These are phyloP conservation scores for Arothron firmamentum DNA, from an alignment of 2,113 vertebrate genomes.

Conservation along the genomic window DNA sequence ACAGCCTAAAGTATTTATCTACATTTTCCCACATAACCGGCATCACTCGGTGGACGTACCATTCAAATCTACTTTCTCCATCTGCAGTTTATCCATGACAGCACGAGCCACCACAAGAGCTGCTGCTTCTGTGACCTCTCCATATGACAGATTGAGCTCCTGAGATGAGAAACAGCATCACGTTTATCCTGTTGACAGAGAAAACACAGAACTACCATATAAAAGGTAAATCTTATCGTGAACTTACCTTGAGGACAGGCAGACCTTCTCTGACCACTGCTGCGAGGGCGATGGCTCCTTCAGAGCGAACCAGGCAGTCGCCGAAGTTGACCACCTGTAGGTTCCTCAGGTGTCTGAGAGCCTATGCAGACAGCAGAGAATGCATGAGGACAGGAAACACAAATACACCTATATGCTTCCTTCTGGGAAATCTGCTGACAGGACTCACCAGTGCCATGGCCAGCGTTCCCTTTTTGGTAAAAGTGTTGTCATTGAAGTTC, in stretches of 20 bases:
- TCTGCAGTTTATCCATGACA: conserved; percentile 76
- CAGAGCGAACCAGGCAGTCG: conserved; percentile 92
- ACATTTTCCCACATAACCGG: background rate
- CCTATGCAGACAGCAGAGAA: conserved; percentile 64
- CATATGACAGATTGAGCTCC: conserved; percentile 95
- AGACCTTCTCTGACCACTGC: conserved; percentile 86
- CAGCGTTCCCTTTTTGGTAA: conserved; percentile 89
- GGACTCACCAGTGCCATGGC: conserved; percentile 87
- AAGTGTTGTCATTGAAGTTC: conserved; percentile 98
- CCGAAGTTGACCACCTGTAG: conserved; percentile 95
- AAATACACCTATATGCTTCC: background rate
- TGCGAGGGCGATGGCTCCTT: conserved; percentile 87
- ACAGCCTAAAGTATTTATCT: too few species aligned
- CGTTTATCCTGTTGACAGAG: background rate
- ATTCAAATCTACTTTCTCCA: conserved; percentile 92
- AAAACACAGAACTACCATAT: background rate
- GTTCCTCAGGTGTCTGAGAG: conserved; percentile 83
- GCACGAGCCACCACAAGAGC: conserved; percentile 84
- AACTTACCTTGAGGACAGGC: conserved; percentile 82
- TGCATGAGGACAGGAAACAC: background rate
- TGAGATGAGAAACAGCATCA: conserved; percentile 34
- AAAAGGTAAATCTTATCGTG: too few species aligned
- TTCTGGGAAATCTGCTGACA: background rate
- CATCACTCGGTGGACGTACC: conserved; percentile 64
- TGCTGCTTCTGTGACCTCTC: conserved; percentile 89